Conservation (phyloP, 2,113 vertebrate species). For the Sinocyclocheilus anshuiensis region DNA sequence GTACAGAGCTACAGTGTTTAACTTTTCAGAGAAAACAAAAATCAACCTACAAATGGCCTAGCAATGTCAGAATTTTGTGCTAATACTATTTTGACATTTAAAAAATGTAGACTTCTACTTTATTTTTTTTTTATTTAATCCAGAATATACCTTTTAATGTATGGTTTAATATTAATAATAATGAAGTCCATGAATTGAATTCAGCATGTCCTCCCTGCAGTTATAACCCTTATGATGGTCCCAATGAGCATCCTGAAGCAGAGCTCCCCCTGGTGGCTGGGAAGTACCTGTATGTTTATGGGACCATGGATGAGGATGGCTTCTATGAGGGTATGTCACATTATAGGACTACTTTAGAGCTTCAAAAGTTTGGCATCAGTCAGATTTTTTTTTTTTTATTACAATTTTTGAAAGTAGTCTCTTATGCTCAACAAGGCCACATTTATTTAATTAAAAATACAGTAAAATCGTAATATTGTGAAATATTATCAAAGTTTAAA, state of each 20-base stretch:
- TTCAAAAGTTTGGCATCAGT: neutral
- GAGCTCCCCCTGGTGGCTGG: constrained; percentile 96
- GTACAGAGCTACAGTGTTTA: neutral
- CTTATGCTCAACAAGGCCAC: neutral
- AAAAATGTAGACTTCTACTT: too few species aligned
- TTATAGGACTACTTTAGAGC: neutral
- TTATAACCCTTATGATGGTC: constrained; percentile 97
- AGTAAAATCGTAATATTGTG: neutral
- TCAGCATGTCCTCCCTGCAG: constrained; percentile 65
- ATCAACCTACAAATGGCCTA: neutral
- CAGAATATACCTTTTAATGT: neutral
- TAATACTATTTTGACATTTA: neutral
- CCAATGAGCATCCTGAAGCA: constrained; percentile 96
- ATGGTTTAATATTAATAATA: neutral
- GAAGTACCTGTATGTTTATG: constrained; percentile 97
- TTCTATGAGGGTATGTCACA: constrained; percentile 90
- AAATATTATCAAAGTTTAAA: too few species aligned
- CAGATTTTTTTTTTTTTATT: neutral
- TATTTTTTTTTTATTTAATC: neutral
- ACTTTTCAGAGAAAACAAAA: neutral
- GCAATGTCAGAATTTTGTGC: neutral
- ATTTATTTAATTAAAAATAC: neutral
- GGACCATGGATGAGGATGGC: constrained; percentile 98
- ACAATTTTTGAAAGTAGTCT: neutral
- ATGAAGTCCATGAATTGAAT: neutral